A percentile compares a stretch with the other conserved stretches of the same genome.
Evolutionary conservation across 2,113 vertebrate genomes (phyloP).

Genomic region (Polypterus senegalus): DNA sequence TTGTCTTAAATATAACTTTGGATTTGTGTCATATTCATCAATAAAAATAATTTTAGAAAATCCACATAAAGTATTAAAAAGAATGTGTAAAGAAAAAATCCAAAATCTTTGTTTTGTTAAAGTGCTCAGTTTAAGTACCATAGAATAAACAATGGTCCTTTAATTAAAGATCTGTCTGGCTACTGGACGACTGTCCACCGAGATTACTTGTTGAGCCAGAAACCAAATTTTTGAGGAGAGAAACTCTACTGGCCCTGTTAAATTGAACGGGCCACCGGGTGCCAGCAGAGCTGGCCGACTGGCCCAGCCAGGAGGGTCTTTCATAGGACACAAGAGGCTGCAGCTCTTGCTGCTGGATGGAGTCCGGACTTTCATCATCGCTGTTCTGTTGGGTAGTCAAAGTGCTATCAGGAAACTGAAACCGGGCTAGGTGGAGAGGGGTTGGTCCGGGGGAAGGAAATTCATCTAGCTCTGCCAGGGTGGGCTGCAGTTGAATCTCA

Average conservation of each 20-base stretch:
- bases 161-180: not conserved
- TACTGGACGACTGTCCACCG: constrained; percentile 9
- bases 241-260: constrained; percentile 57
- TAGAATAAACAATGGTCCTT: not conserved
- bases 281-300: constrained; percentile 19
- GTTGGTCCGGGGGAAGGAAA: constrained; percentile 22
- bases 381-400: constrained; percentile 39
- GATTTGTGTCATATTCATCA: too few relatives aligned
- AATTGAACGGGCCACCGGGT: constrained; percentile 47
- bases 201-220: constrained; percentile 21
- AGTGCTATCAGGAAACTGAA: constrained; percentile 48
- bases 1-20: too few relatives aligned
- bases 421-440: constrained; percentile 42
- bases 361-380: constrained; percentile 44
- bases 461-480: constrained; percentile 37
- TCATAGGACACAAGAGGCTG: constrained; percentile 67
- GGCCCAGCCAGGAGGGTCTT: constrained; percentile 39
- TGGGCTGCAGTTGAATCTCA: constrained; percentile 44
- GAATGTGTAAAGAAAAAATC: too few relatives aligned
- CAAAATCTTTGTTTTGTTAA: not conserved
- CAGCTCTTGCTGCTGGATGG: constrained; percentile 55
- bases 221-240: constrained; percentile 48
- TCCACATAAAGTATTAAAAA: too few relatives aligned
- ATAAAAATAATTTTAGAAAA: too few relatives aligned
- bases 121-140: not conserved